phyloP scores from a whole-genome alignment of 2,797 vertebrate genomes.

The Craterocephalus amniculus region DNA sequence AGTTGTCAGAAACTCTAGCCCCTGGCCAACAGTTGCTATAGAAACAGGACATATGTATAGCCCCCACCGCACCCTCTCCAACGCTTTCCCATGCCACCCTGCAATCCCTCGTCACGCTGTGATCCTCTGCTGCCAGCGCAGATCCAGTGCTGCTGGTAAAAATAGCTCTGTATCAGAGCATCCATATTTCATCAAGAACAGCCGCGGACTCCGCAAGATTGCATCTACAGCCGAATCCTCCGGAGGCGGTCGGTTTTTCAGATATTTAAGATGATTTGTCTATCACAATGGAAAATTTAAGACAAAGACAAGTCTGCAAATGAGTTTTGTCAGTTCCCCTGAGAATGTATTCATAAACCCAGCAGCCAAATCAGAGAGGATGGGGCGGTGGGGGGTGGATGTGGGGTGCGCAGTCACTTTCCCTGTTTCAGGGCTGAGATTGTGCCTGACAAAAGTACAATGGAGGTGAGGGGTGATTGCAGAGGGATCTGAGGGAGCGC shows the following conservation, averaged over 20 bases:
- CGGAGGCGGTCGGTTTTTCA: conserved; percentile 47
- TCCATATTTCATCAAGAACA: conserved; percentile 79
- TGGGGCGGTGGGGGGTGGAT: background rate
- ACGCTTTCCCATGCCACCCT: conserved; percentile 41
- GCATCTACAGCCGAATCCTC: conserved; percentile 63
- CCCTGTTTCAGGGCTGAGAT: conserved; percentile 38
- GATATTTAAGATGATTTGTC: conserved; percentile 55
- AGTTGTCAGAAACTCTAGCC: conserved; percentile 74
- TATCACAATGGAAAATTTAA: conserved; percentile 47
- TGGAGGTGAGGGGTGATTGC: conserved; percentile 63
- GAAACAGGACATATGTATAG: conserved; percentile 81
- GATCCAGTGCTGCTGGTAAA: conserved; percentile 78
- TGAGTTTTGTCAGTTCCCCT: conserved; percentile 33
- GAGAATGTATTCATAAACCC: conserved; percentile 44
- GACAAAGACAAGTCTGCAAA: conserved; percentile 40
- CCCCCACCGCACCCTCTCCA: background rate
- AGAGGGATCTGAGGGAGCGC: conserved; percentile 55
- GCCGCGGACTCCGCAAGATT: conserved; percentile 62
- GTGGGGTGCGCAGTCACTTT: conserved; percentile 8
- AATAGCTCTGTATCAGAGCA: conserved; percentile 81
- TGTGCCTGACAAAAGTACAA: conserved; percentile 37
- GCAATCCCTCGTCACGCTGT: conserved; percentile 74
- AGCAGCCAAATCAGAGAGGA: conserved; percentile 28
- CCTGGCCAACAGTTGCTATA: conserved; percentile 79
- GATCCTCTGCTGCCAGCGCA: conserved; percentile 79